Evolutionary conservation across 2,113 vertebrate species (phyloP), one percentile per base, ranked within the genome.

Genomic region (Felis catus): DNA sequence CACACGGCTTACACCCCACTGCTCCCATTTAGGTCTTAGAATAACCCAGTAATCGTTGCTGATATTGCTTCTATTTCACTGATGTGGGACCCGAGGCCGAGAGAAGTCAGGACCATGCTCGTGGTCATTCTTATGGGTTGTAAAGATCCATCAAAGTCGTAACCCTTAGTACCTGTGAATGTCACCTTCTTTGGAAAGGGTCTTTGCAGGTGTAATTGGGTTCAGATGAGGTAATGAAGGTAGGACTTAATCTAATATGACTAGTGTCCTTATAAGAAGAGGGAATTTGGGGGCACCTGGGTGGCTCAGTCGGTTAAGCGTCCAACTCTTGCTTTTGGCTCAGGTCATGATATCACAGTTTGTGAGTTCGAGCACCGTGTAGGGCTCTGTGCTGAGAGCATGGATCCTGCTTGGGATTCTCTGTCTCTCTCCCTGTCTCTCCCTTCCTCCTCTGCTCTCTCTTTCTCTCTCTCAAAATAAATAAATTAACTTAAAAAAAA

Each of bases 1-100:
- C 33, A 10, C 1, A 4, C 10, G 4, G 13, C 48, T 14, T 15
- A 5, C 7, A 5, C 23, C n/a, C 4, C 58, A 23, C 9, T 9
- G 0, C 16, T 21, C 3, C 9, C 6, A 1, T 33, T 15, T 15
- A 16, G 9, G 5, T 36, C 41, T 76, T 61, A 65, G 39, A 51
- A 25, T 6, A 51, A 5, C 16, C 51, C 61, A 6, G 0, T 8
- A 15, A 1, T 39, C n/a, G 29, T 2, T 89, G 27, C 48, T 58
- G 16, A 33, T 51, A 0, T 4, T 63, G 25, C 25, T 51, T 53
- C 53, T 4, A 18, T 68, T 23, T 51, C n/a, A 19, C n/a, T 33
- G 3, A 16, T 4, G 19, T 89, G 25, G 39, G 13, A 3, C 0
- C 23, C 14, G 13, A 15, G 25, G 11, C 5, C 10, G 12, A 10